Evolutionary conservation across 1,140 invertebrate genomes (phyloP).

Genomic region (Bilobella aurantiaca): DNA sequence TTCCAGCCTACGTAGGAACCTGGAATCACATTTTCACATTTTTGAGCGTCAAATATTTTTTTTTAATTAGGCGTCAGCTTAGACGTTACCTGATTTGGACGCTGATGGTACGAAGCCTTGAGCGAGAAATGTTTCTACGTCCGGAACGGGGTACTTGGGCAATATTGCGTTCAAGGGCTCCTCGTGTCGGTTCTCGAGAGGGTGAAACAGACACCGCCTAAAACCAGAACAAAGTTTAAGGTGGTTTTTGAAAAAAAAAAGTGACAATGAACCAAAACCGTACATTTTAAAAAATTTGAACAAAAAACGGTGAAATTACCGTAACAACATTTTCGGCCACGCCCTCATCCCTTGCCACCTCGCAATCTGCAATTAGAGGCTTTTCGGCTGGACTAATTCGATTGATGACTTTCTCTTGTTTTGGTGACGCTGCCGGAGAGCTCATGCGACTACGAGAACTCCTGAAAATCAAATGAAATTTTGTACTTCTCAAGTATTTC

Average conservation of each 20-base stretch:
- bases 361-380: not conserved
- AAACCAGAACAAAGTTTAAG: too few species aligned
- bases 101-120: constrained; percentile 53
- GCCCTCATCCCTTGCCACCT: too few species aligned
- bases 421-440: not conserved
- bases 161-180: not conserved
- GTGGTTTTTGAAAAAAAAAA: too few species aligned
- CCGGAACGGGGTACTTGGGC: not conserved
- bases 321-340: too few species aligned
- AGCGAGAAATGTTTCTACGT: constrained; percentile 45
- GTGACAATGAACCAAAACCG: too few species aligned
- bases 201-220: not conserved
- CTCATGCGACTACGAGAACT: not conserved
- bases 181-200: not conserved
- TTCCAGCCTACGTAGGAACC: constrained; percentile 49
- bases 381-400: not conserved
- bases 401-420: not conserved
- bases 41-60: not conserved
- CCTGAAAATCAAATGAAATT: not conserved
- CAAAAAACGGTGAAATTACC: too few species aligned
- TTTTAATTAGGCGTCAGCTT: not conserved
- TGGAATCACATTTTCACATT: too few species aligned
- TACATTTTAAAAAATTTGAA: too few species aligned
- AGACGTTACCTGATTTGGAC: constrained; percentile 54
- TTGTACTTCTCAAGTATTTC: not conserved